Base-by-base conservation (phyloP, 2,797 vertebrate species). In the Hephaestus fuliginosus region DNA sequence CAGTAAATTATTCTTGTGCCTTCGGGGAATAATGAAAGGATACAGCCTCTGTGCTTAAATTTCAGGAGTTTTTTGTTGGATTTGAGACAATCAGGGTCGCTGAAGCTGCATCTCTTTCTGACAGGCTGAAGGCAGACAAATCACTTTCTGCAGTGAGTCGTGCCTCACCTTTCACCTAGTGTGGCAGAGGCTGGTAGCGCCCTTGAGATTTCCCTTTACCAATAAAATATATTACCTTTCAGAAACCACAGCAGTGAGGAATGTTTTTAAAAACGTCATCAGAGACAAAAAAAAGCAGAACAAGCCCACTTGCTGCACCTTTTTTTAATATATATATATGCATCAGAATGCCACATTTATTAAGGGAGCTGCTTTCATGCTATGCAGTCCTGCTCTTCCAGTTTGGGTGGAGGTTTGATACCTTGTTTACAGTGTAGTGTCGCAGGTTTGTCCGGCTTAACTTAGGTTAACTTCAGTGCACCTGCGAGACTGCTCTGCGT, bases 161-260 rank as follows among this genome's bases (percentile, higher is more conserved):
- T 22, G 44, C 41, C 15, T 93, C 52, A 90, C 79, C 90, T 89
- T 84, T 91, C 85, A 88, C 83, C 86, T 58, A 83, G 69, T 86
- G 77, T 76, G 69, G 4, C 52, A 39, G 57, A 71, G 2, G 5
- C 62, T 33, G 39, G 55, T 12, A 41, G 74, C 64, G n/a, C 65
- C 75, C 68, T 73, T 17, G 52, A 78, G 2, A 81, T 76, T 65
- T 73, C 61, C 52, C 20, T 51, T 69, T 13, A 17, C 30, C 18
- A 6, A n/a, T 25, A 11, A 15, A 20, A 36, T 43, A 17, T 13
- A 15, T 18, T 70, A 48, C 60, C 28, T 33, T 69, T 55, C 8
- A 44, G 44, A 17, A 57, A 46, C 14, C 4, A 9, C 12, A 66
- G 62, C 55, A 33, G 48, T 14, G 18, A 72, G 22, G 39, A 22